Evolutionary conservation across 1,140 invertebrate species (phyloP), one percentile per base, ranked within the genome.

Genomic region (Proales similis): DNA sequence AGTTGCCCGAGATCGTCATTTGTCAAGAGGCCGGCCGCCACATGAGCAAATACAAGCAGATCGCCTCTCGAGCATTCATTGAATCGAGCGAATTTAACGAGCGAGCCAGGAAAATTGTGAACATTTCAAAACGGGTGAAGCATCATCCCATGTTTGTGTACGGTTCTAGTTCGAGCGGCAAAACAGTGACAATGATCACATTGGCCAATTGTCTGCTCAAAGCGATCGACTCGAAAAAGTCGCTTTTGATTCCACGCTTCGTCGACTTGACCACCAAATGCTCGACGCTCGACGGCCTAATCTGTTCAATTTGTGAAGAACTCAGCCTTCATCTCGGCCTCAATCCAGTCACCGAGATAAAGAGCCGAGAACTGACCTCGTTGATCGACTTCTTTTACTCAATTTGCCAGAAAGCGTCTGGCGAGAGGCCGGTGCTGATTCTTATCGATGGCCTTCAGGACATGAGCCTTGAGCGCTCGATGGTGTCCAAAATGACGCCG

Each of bases 141-240:
- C 51, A 57, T 39, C 20, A 57, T 57, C 51, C 51, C 17, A 57
- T 57, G 19, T 57, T 42, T 57, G 27, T 57, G 12, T 57, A 57
- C 14, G 51, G 51, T 27, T 29, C 51, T 42, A 30, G 9, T 26
- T 9, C 30, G n/a, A 57, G 9, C 45, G 51, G 51, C 20, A 57
- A 57, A 57, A 57, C 36, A 9, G 17, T 27, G 5, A 12, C 45
- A 14, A 26, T 43, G 11, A 57, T 19, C 4, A 57, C 39, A 57
- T 42, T 57, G 3, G 36, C 36, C 24, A 30, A 27, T 9, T 27
- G 17, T 42, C 36, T 42, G 4, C 7, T 12, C 20, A 57, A 43
- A 11, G 3, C 45, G 27, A 57, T 57, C 9, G 51, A 57, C 11
- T 2, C 51, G 30, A 39, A 57, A 57, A 57, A 42, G 19, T 43